Conservation (phyloP, 2,888 invertebrate species). For the Dasypolia templi region DNA sequence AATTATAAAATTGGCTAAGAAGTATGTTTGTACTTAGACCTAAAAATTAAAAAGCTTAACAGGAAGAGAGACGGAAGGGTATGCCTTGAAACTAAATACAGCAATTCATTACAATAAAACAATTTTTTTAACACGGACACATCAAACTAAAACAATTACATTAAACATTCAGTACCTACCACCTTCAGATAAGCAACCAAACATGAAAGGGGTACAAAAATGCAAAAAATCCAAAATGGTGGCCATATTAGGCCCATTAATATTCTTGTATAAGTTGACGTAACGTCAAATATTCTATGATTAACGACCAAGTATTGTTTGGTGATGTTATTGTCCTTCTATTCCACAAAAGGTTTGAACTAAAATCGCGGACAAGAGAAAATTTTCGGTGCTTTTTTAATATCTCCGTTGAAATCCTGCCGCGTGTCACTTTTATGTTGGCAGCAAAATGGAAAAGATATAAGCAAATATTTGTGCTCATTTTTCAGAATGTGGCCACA, state of each 20-base stretch:
- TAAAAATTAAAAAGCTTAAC: neutral
- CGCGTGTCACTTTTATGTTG: constrained; percentile 76
- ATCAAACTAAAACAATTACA: constrained; percentile 45
- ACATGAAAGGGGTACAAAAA: constrained; percentile 58
- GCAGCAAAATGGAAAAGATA: constrained; percentile 77
- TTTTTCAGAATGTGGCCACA: constrained; percentile 75
- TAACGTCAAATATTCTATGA: constrained; percentile 82
- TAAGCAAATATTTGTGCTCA: constrained; percentile 80
- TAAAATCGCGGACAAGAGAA: constrained; percentile 74
- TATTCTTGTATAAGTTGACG: constrained; percentile 77
- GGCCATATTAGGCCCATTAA: constrained; percentile 71
- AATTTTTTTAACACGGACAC: constrained; percentile 14
- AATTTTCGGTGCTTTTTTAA: constrained; percentile 78
- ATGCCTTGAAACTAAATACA: neutral
- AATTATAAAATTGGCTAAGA: neutral
- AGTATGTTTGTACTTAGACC: neutral
- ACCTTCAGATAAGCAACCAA: constrained; percentile 37
- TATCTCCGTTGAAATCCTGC: constrained; percentile 75
- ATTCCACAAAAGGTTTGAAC: constrained; percentile 74
- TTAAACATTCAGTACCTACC: constrained; percentile 11
- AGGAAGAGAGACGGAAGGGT: too few relatives aligned
- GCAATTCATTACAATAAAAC: constrained; percentile 10
- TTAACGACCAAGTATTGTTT: constrained; percentile 81
- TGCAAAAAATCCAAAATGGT: constrained; percentile 60
- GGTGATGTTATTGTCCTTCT: constrained; percentile 76